phyloP scores from a whole-genome alignment of 2,113 vertebrate species.

The Morphnarchus princeps region DNA sequence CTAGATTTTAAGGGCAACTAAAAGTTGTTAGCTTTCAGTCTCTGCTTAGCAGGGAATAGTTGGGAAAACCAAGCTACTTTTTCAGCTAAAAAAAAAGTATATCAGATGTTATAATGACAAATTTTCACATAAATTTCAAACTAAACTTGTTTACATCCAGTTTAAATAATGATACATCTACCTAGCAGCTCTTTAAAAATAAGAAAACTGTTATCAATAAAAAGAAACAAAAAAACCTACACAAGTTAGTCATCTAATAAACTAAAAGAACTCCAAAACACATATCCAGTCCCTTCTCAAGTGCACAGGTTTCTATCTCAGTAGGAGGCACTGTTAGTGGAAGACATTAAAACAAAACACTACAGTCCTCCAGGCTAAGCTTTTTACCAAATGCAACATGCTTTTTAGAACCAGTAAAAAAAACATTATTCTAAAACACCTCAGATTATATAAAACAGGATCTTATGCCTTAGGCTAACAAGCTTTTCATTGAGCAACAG shows the following conservation, averaged over 20 bases:
- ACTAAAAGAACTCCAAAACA: constrained; percentile 43
- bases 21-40: constrained; percentile 35
- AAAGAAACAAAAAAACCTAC: not conserved
- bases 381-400: constrained; percentile 33
- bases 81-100: not conserved
- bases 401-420: constrained; percentile 61
- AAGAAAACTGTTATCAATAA: constrained; percentile 31
- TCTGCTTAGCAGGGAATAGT: constrained; percentile 6
- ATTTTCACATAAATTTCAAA: constrained; percentile 20
- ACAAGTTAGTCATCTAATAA: constrained; percentile 41
- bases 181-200: constrained; percentile 68
- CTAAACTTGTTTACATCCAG: constrained; percentile 67
- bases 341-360: constrained; percentile 68
- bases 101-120: constrained; percentile 55
- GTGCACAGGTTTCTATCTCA: constrained; percentile 47
- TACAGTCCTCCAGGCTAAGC: constrained; percentile 57
- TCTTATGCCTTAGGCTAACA: constrained; percentile 47
- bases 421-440: constrained; percentile 40
- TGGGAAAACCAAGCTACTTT: constrained; percentile 8
- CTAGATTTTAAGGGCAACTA: constrained; percentile 35
- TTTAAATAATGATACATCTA: constrained; percentile 66
- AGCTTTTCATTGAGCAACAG: constrained; percentile 61
- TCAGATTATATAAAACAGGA: constrained; percentile 46
- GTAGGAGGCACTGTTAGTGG: constrained; percentile 73
- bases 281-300: constrained; percentile 69